phyloP scores from a whole-genome alignment of 2,797 vertebrate genomes.

The Hippocampus kuda region DNA sequence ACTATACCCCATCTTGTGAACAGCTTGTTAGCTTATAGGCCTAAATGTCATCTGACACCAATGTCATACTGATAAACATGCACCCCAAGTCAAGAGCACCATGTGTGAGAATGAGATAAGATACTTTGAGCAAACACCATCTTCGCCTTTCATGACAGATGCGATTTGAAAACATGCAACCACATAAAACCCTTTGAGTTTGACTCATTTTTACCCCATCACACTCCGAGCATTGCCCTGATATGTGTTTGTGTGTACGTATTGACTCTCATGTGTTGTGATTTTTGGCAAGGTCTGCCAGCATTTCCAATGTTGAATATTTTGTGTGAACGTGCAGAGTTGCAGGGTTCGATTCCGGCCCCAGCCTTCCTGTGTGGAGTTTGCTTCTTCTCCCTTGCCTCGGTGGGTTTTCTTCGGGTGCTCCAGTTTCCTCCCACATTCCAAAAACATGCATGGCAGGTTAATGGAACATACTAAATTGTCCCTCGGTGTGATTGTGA shows the following conservation, averaged over 20 bases:
- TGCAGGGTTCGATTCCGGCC: too few species aligned
- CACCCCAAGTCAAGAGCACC: not conserved
- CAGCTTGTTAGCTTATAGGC: not conserved
- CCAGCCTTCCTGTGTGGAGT: too few species aligned
- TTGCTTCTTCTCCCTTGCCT: too few species aligned
- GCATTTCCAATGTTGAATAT: not conserved
- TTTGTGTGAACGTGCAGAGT: not conserved
- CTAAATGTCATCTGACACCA: slow-evolving; percentile 2
- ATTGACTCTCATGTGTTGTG: not conserved
- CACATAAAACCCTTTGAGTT: not conserved
- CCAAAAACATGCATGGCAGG: too few species aligned
- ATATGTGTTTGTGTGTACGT: not conserved
- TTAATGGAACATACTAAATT: too few species aligned
- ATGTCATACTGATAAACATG: slow-evolving; percentile 5
- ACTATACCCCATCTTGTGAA: not conserved
- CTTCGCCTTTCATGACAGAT: not conserved
- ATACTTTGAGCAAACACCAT: slow-evolving; percentile 1
- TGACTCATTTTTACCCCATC: not conserved
- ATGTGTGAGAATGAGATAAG: not conserved
- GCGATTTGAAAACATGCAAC: not conserved
- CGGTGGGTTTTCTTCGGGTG: too few species aligned
- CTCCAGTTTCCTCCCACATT: too few species aligned
- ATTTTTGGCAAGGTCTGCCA: not conserved
- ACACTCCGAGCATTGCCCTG: not conserved
- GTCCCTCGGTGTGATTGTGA: too few species aligned